phyloP scores from a whole-genome alignment of 2,797 vertebrate species.

The Chlorospingus semifuscus region DNA sequence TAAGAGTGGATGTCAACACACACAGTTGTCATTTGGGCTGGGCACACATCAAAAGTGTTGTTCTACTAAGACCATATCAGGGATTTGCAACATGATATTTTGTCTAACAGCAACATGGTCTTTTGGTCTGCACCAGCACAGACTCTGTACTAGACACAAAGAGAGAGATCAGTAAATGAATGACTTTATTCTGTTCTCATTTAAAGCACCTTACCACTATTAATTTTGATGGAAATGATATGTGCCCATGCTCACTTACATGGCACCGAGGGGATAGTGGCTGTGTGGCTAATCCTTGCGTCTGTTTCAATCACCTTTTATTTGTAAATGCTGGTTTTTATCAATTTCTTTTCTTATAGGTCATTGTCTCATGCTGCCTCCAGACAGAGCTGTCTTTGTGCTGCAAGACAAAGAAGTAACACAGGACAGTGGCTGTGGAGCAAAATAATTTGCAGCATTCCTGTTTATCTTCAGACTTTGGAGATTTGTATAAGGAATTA shows the following conservation, averaged over 20 bases:
- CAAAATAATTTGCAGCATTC: neutral
- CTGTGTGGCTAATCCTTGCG: neutral
- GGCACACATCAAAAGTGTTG: neutral
- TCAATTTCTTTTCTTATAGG: neutral
- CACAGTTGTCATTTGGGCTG: neutral
- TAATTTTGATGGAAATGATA: neutral
- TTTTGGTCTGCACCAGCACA: neutral
- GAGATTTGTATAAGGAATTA: neutral
- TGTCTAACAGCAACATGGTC: neutral
- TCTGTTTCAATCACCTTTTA: neutral
- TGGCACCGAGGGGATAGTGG: fast-evolving
- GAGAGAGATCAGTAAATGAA: neutral
- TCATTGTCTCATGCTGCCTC: neutral
- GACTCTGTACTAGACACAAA: neutral
- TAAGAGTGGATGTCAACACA: neutral
- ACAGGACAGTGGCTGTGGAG: neutral
- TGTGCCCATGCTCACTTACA: fast-evolving
- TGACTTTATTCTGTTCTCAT: neutral
- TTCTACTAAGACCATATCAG: neutral
- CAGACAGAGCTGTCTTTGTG: neutral
- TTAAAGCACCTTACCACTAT: neutral
- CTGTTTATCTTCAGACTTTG: neutral
- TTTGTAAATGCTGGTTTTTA: neutral
- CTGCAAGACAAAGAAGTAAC: neutral
- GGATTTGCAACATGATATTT: neutral